Conservation (phyloP, 2,888 invertebrate species). For the Melanchra persicariae region DNA sequence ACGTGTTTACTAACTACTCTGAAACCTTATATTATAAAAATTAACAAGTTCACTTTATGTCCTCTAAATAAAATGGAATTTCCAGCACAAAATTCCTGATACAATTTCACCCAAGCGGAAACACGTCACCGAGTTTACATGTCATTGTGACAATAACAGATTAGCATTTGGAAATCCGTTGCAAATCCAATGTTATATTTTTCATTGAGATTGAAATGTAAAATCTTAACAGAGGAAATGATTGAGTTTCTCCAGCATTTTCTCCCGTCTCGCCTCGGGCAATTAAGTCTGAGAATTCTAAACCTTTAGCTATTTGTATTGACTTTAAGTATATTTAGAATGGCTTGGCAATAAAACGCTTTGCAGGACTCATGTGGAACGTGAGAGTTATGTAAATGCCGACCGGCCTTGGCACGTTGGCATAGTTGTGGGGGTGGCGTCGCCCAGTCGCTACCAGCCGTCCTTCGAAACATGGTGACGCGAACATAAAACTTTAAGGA, state of each 20-base stretch:
- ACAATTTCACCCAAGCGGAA: conserved; percentile 28
- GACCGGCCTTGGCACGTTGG: conserved; percentile 80
- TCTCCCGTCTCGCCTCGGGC: not conserved
- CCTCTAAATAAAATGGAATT: conserved; percentile 31
- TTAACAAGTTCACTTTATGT: conserved; percentile 6
- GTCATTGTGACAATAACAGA: conserved; percentile 24
- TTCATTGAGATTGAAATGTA: conserved; percentile 10
- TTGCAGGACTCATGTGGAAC: conserved; percentile 66
- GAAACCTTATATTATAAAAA: conserved; percentile 10
- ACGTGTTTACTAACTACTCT: conserved; percentile 14
- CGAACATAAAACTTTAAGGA: conserved; percentile 49
- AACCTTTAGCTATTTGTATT: conserved; percentile 32
- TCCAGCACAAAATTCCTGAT: conserved; percentile 15
- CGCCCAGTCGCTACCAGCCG: conserved; percentile 54
- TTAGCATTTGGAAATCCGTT: conserved; percentile 29
- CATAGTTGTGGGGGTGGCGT: conserved; percentile 72
- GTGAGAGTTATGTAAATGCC: conserved; percentile 77
- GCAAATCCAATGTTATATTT: conserved; percentile 25
- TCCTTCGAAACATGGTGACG: conserved; percentile 56
- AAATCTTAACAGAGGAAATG: conserved; percentile 1
- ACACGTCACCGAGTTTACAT: conserved; percentile 27
- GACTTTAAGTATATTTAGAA: conserved; percentile 49
- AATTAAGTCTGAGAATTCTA: conserved; percentile 35
- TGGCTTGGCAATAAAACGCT: conserved; percentile 62
- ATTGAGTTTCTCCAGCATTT: conserved; percentile 18